Evolutionary conservation across 35 echinoderm and acorn worm species (phyloP).

Genomic region (Heliocidaris erythrogramma): DNA sequence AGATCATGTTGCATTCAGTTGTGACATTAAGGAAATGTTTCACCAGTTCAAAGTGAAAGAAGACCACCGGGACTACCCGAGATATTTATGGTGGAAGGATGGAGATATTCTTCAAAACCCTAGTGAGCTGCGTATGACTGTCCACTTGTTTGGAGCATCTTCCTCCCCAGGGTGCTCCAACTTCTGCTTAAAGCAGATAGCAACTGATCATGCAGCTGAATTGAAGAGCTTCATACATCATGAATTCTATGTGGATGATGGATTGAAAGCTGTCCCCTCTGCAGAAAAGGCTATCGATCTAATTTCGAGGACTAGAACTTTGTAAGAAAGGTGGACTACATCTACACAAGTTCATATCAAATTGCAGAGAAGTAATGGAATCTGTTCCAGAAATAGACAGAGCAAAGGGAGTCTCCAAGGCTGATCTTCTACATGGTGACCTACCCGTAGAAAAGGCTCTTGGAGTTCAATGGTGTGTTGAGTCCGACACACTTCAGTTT

Average conservation of each 20-base stretch:
- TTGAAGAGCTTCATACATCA: not conserved
- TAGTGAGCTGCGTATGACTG: slow-evolving; percentile 15
- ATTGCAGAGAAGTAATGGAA: slow-evolving; percentile 48
- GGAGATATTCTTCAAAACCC: not conserved
- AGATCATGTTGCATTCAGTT: slow-evolving; percentile 28
- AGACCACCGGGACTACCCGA: slow-evolving; percentile 25
- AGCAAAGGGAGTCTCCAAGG: slow-evolving; percentile 23
- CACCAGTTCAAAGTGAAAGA: slow-evolving; percentile 46
- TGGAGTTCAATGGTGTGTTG: slow-evolving; percentile 58
- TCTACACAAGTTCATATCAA: slow-evolving; percentile 26
- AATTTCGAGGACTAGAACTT: not conserved
- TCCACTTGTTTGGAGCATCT: slow-evolving; percentile 60
- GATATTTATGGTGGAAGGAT: slow-evolving; percentile 59
- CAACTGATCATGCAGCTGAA: slow-evolving; percentile 33
- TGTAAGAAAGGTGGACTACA: not conserved
- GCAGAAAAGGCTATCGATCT: not conserved
- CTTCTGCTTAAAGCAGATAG: slow-evolving; percentile 51
- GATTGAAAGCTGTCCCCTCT: not conserved
- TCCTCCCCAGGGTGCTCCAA: slow-evolving; percentile 61
- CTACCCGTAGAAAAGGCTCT: slow-evolving; percentile 67
- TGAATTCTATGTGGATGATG: not conserved
- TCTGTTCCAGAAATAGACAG: slow-evolving; percentile 37
- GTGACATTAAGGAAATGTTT: slow-evolving; percentile 55
- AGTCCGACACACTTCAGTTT: slow-evolving; percentile 54
- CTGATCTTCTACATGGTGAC: slow-evolving; percentile 59